Evolutionary conservation across 2,797 vertebrate genomes (phyloP).

Genomic region (Typhlichthys eigenmanni): DNA sequence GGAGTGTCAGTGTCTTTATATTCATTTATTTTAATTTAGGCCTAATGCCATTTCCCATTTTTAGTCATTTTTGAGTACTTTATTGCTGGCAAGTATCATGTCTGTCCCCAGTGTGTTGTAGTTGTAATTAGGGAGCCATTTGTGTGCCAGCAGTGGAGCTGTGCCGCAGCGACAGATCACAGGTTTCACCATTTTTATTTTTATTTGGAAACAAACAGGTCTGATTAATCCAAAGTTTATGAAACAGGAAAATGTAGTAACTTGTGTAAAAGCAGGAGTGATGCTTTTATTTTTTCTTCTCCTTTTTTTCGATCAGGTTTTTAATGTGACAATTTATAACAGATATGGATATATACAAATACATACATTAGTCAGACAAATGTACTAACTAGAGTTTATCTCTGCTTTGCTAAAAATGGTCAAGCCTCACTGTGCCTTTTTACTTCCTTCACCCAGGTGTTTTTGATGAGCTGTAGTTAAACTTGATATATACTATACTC

Average conservation of each 20-base stretch:
- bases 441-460: slow-evolving; percentile 53
- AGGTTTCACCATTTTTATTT: slow-evolving; percentile 16
- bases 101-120: slow-evolving; percentile 46
- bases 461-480: slow-evolving; percentile 66
- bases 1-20: slow-evolving; percentile 34
- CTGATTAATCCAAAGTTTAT: slow-evolving; percentile 38
- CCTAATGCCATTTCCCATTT: slow-evolving; percentile 31
- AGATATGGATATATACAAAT: slow-evolving; percentile 22
- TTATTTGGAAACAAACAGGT: slow-evolving; percentile 34
- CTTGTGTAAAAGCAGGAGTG: slow-evolving; percentile 19
- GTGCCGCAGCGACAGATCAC: slow-evolving; percentile 27
- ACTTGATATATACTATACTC: slow-evolving; percentile 51
- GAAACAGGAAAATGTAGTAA: slow-evolving; percentile 32
- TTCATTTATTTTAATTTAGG: slow-evolving; percentile 12
- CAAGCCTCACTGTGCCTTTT: slow-evolving; percentile 39
- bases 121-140: slow-evolving; percentile 53
- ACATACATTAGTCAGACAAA: neutral
- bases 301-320: neutral
- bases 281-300: neutral
- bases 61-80: slow-evolving; percentile 27
- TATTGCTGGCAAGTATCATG: slow-evolving; percentile 35
- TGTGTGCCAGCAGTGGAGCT: slow-evolving; percentile 45
- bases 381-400: slow-evolving; percentile 28
- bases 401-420: slow-evolving; percentile 43
- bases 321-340: slow-evolving; percentile 24